Evolutionary conservation across 1,140 invertebrate genomes (phyloP), one percentile per base, ranked within the genome.

Genomic region (Pinna nobilis): DNA sequence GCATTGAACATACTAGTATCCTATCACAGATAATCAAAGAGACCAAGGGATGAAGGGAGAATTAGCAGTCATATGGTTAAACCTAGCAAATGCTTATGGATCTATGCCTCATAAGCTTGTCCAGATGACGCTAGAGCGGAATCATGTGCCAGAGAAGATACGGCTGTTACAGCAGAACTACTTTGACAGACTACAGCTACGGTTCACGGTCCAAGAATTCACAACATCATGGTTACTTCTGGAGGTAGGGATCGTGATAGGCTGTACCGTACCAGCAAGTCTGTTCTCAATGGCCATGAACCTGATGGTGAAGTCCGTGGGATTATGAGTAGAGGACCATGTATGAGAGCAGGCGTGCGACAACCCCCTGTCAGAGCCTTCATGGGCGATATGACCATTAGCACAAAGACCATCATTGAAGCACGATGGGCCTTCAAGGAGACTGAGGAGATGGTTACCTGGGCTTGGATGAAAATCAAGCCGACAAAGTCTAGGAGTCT

Each of bases 21-120:
- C 11, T 51, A 9, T 15, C 50, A 11, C 11, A 23, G 11, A 11
- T 51, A 15, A 51, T 51, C 11, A 51, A 23, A 23, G 71, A 74
- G 71, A 64, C 71, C 11, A 66, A 28, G 41, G n/a, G 28, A 33
- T 28, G 9, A 68, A 33, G 57, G 61, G 51, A 28, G 44, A 65
- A 15, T 50, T 76, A 3, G 70, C 73, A 41, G 71, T 80, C 1
- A 51, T 80, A 7, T 80, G 75, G 75, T 53, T 77, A 1, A 71
- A 77, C 37, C 59, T 77, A 13, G 70, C 70, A 39, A 80, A 80
- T 28, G 74, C 55, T 1, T 80, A 77, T 64, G 70, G 63, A 44
- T 68, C 75, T 55, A 51, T 80, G 5, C 67, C 74, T 13, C 78
- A 79, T 57, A 63, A 37, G 41, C 47, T 71, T 25, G 71, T 71